Evolutionary conservation across 2,797 vertebrate genomes (phyloP), one percentile per base, ranked within the genome.

Genomic region (Loriculus beryllinus): DNA sequence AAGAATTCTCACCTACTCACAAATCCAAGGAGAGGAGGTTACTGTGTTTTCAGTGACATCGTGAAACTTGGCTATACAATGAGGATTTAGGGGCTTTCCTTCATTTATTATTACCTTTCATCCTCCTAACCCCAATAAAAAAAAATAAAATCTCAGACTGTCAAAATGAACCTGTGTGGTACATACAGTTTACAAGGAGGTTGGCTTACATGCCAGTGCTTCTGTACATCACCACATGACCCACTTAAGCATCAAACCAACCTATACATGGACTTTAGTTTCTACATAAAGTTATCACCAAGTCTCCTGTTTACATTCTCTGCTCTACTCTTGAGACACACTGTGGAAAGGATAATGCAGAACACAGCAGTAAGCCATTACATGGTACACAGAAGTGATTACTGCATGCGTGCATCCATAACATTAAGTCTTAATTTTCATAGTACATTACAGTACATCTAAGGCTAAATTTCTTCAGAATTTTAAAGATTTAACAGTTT

Each of bases 401-500:
- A 60, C 21, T 92, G 45, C 16, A 85, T 35, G 17, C 68, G 22
- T 33, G n/a, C 17, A 59, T 63, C 16, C 29, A 3, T 25, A 74
- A 80, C 12, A 18, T 49, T 12, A 67, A 37, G 75, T 76, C 49
- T 80, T 80, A 22, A 33, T 52, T 74, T 77, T 82, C 26, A 39
- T 5, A 29, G 26, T 43, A 17, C 57, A 48, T 67, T 69, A 80
- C 14, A 67, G 12, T 45, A 68, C 37, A 11, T 35, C 63, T 60
- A 87, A 70, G 52, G 48, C 48, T 80, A 31, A 31, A 5, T 75
- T 86, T 81, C 35, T 82, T 72, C 35, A 63, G 57, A 84, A 69
- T 64, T 68, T 81, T 42, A 31, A 91, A 85, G 65, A 83, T 83
- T 62, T 42, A 82, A 67, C 33, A 82, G 45, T 16, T 72, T 63